Conservation (phyloP, 2,113 vertebrate genomes). For the Cyprinodon variegatus region DNA sequence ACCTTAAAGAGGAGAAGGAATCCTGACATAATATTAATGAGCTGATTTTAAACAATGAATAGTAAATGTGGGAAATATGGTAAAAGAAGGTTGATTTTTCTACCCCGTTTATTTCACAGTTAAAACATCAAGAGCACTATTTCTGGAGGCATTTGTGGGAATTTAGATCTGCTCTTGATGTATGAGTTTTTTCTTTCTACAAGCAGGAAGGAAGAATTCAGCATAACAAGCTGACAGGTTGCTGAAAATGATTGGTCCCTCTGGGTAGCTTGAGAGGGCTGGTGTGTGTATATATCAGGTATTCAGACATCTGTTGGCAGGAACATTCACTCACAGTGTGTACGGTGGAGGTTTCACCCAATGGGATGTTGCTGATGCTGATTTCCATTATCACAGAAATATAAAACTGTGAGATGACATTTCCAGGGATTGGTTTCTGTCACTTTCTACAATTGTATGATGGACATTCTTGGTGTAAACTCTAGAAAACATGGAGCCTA, state of each 20-base stretch:
- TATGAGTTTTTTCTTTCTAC: slow-evolving; percentile 37
- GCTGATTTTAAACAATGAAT: background rate
- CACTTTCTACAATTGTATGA: slow-evolving; percentile 50
- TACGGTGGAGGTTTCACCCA: slow-evolving; percentile 60
- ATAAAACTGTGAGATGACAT: slow-evolving; percentile 62
- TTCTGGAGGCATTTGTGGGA: slow-evolving; percentile 26
- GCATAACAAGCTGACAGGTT: slow-evolving; percentile 57
- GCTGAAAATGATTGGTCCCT: slow-evolving; percentile 74
- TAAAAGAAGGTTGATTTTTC: background rate
- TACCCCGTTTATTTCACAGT: slow-evolving; percentile 5
- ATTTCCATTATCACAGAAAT: slow-evolving; percentile 69
- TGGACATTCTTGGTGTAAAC: slow-evolving; percentile 8
- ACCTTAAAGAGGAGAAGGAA: background rate
- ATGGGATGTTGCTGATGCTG: slow-evolving; percentile 44
- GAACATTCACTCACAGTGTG: slow-evolving; percentile 47
- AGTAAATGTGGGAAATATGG: background rate
- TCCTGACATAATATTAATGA: background rate
- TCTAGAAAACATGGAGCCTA: slow-evolving; percentile 29
- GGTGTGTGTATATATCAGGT: slow-evolving; percentile 60
- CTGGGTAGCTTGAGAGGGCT: slow-evolving; percentile 54
- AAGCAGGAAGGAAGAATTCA: slow-evolving; percentile 35
- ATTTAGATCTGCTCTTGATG: slow-evolving; percentile 47
- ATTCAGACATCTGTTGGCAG: slow-evolving; percentile 70
- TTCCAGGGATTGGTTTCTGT: slow-evolving; percentile 61
- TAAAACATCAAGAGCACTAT: slow-evolving; percentile 25